Percentiles rank a stretch among this genome's conserved stretches.
Conservation (phyloP, 1,140 invertebrate species). For the Vanessa atalanta region DNA sequence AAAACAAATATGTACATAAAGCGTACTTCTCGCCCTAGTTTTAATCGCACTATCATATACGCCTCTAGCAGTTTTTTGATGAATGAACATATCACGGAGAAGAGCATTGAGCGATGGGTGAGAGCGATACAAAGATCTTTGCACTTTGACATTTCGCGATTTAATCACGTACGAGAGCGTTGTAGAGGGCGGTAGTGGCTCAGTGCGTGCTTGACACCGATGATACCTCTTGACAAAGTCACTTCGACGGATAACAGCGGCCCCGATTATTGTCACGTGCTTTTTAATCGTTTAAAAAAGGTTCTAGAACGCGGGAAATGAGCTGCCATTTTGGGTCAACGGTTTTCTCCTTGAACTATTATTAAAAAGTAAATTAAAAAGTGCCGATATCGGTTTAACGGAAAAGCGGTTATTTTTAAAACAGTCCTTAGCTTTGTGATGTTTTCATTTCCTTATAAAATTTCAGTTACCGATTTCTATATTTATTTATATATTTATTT, state of each 20-base stretch:
- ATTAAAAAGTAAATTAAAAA: background rate
- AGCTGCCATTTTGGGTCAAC: constrained; percentile 32
- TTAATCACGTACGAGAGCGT: constrained; percentile 66
- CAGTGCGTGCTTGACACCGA: constrained; percentile 62
- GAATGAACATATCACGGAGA: constrained; percentile 63
- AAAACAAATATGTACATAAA: constrained; percentile 1
- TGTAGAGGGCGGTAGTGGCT: constrained; percentile 38
- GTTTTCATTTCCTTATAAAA: background rate
- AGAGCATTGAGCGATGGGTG: constrained; percentile 58
- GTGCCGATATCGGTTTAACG: background rate
- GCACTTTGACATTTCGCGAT: constrained; percentile 71
- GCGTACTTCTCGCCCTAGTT: constrained; percentile 25
- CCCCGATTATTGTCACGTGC: constrained; percentile 35
- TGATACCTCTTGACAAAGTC: constrained; percentile 56
- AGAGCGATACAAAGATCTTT: constrained; percentile 57
- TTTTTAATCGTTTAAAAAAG: constrained; percentile 29
- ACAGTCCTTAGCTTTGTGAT: background rate
- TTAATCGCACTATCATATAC: constrained; percentile 26
- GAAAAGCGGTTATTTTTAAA: background rate
- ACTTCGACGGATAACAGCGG: constrained; percentile 51
- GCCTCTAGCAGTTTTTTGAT: constrained; percentile 62
- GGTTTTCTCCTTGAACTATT: constrained; percentile 6
- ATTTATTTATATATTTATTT: background rate
- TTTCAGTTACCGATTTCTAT: background rate
- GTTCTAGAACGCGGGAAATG: constrained; percentile 27